Conservation (phyloP, 2,888 invertebrate species). For the Caenorhabditis becei region DNA sequence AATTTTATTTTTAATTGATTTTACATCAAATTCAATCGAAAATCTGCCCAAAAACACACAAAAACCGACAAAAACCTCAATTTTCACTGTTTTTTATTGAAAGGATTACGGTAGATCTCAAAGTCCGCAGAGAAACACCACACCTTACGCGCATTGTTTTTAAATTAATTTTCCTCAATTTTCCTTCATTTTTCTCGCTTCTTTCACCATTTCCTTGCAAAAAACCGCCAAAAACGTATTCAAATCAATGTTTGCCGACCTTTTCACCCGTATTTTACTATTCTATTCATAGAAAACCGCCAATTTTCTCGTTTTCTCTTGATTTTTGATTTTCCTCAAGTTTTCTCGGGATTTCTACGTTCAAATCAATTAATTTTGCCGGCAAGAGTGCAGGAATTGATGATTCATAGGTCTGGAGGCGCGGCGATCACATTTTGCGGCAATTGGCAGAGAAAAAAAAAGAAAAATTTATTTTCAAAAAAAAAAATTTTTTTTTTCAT, state of each 20-base stretch:
- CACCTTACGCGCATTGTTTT: no score
- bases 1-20: no score
- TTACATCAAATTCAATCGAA: background rate
- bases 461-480: background rate
- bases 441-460: no score
- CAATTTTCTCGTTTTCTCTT: background rate
- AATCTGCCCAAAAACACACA: background rate
- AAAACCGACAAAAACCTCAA: no score
- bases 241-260: constrained; percentile 50
- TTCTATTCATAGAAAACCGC: constrained; percentile 49
- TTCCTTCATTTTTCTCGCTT: no score
- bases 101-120: background rate
- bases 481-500: constrained; percentile 1
- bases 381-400: constrained; percentile 6
- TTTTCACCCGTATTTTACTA: constrained; percentile 26
- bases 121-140: background rate
- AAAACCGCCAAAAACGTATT: constrained; percentile 23
- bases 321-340: background rate
- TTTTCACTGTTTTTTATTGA: background rate
- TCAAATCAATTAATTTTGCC: constrained; percentile 39
- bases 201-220: background rate
- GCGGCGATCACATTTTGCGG: constrained; percentile 20
- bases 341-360: background rate
- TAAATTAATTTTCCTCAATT: no score
- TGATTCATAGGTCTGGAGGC: constrained; percentile 41